These are phyloP conservation scores for Trichopoda pennipes DNA, from an alignment of 2,888 invertebrate species.

Conservation along the genomic window DNA sequence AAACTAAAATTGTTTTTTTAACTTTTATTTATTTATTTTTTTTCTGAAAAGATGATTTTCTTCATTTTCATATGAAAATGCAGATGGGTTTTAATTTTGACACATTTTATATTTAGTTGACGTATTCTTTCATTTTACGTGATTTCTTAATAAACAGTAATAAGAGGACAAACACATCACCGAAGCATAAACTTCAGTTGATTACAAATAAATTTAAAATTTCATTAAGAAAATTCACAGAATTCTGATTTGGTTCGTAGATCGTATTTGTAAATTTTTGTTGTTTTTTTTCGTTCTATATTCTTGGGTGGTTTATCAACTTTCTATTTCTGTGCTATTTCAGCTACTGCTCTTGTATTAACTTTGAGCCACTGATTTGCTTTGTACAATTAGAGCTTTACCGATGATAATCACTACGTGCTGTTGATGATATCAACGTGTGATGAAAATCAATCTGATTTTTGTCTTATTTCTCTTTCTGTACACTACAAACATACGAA, in stretches of 20 bases:
- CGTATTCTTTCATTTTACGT: too few species aligned
- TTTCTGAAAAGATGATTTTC: neutral
- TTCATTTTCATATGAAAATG: too few species aligned
- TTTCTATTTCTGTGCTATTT: slow-evolving; percentile 6
- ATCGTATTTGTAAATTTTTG: slow-evolving; percentile 1
- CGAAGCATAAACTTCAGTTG: slow-evolving; percentile 11
- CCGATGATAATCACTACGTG: slow-evolving; percentile 68
- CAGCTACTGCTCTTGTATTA: slow-evolving; percentile 49
- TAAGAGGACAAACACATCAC: neutral
- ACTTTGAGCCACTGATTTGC: slow-evolving; percentile 72
- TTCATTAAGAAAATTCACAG: slow-evolving; percentile 55
- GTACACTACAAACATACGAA: neutral
- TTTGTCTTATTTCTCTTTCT: slow-evolving; percentile 4
- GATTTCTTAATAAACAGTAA: too few species aligned
- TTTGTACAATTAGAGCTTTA: slow-evolving; percentile 65
- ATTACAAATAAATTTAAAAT: slow-evolving; percentile 56
- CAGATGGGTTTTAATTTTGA: neutral
- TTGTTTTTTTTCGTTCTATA: neutral
- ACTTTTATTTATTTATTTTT: too few species aligned
- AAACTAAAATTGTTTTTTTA: neutral
- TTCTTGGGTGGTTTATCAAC: slow-evolving; percentile 1
- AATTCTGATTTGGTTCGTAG: slow-evolving; percentile 25
- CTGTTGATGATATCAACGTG: slow-evolving; percentile 66
- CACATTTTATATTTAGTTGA: neutral
- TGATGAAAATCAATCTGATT: slow-evolving; percentile 67